Conservation (phyloP, 2,888 invertebrate species). For the Drosophila anomalata region DNA sequence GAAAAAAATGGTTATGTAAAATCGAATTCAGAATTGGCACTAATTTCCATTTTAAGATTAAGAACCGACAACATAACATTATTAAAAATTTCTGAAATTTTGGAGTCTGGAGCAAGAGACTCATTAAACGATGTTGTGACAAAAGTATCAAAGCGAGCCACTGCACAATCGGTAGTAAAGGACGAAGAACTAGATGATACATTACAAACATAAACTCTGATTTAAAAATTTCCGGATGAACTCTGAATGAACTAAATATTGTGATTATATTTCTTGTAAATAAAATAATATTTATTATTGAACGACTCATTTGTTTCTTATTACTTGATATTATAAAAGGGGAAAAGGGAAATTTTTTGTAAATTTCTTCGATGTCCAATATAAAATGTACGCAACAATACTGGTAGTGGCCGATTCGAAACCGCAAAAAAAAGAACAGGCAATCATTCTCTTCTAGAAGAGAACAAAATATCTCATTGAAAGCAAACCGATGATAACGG, state of each 20-base stretch:
- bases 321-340: too few species aligned
- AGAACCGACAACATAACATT: constrained; percentile 89
- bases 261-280: neutral
- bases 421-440: too few species aligned
- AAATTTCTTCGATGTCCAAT: too few species aligned
- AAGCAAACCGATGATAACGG: too few species aligned
- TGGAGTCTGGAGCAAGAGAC: constrained; percentile 95
- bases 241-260: neutral
- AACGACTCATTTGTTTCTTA: too few species aligned
- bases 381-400: too few species aligned
- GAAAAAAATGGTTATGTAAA: constrained; percentile 98
- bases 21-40: constrained; percentile 95
- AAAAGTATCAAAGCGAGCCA: constrained; percentile 92
- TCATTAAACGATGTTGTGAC: constrained; percentile 94
- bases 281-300: neutral
- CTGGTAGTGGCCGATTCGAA: too few species aligned
- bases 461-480: too few species aligned
- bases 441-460: too few species aligned
- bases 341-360: too few species aligned
- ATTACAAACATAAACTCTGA: constrained; percentile 88
- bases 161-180: constrained; percentile 91
- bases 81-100: constrained; percentile 90
- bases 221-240: neutral
- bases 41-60: constrained; percentile 93
- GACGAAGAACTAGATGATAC: constrained; percentile 97